A percentile compares a stretch with the other conserved stretches of the same genome.
Conservation (phyloP, 2,113 vertebrate genomes). For the Mastomys natalensis region DNA sequence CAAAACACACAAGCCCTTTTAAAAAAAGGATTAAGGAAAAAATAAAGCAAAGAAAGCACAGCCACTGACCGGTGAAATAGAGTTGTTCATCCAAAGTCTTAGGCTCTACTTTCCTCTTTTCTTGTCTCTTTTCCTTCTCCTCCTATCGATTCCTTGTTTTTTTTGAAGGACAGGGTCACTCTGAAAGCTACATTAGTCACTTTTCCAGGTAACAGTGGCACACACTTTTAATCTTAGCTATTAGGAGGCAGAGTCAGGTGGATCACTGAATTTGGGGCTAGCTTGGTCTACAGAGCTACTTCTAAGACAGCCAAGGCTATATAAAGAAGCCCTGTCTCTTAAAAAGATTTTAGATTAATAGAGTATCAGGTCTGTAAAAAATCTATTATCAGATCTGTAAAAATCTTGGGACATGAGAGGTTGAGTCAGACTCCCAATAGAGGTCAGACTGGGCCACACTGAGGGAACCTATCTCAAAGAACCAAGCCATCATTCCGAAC, state of each 20-base stretch:
- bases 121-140: neutral
- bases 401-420: neutral
- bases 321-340: too few species aligned
- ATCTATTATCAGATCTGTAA: neutral
- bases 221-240: neutral
- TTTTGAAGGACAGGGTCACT: neutral
- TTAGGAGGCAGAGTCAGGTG: neutral
- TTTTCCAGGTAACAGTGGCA: neutral
- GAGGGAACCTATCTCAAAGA: neutral
- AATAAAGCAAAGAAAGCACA: neutral
- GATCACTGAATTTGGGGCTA: too few species aligned
- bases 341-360: neutral
- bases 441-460: neutral
- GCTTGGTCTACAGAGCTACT: too few species aligned
- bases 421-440: neutral
- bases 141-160: too few species aligned
- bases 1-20: neutral
- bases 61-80: accelerated
- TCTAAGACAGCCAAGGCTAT: too few species aligned
- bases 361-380: neutral
- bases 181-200: neutral
- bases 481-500: neutral
- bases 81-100: neutral
- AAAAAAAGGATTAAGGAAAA: neutral
- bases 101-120: neutral